These are phyloP conservation scores for Nymphalis urticae DNA, from an alignment of 2,888 invertebrate genomes.

Conservation along the genomic window DNA sequence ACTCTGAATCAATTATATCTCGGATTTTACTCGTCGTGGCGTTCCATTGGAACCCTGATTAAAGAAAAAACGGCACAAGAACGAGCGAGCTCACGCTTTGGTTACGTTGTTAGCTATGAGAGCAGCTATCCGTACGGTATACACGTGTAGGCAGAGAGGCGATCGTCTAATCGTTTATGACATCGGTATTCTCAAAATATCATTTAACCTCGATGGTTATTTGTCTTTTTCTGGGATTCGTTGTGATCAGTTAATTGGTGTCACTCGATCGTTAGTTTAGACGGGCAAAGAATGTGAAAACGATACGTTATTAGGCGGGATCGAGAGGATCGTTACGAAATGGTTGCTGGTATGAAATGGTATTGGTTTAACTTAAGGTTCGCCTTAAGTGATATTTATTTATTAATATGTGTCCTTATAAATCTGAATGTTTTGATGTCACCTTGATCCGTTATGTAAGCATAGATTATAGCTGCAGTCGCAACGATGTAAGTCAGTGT, in stretches of 20 bases:
- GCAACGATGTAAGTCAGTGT: too few relatives aligned
- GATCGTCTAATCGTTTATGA: neutral
- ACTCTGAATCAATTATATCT: neutral
- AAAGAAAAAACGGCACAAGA: neutral
- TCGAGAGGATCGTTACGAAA: neutral
- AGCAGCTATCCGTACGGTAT: too few relatives aligned
- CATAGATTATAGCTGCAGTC: neutral
- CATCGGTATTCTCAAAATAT: neutral
- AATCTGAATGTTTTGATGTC: conserved; percentile 12
- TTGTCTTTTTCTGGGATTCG: neutral
- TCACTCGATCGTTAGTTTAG: neutral
- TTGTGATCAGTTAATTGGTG: neutral
- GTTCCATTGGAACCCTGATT: neutral
- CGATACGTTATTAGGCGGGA: neutral
- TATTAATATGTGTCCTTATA: conserved; percentile 7
- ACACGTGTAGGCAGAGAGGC: neutral
- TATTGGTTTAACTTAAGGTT: neutral
- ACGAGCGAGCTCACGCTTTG: neutral
- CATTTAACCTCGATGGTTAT: neutral
- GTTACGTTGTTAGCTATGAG: too few relatives aligned
- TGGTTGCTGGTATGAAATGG: neutral
- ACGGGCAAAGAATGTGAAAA: neutral
- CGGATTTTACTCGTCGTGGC: neutral
- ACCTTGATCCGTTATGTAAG: neutral
- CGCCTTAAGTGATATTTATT: neutral